Evolutionary conservation across 2,113 vertebrate genomes (phyloP), one percentile per base, ranked within the genome.

Genomic region (Dicerorhinus sumatrensis): DNA sequence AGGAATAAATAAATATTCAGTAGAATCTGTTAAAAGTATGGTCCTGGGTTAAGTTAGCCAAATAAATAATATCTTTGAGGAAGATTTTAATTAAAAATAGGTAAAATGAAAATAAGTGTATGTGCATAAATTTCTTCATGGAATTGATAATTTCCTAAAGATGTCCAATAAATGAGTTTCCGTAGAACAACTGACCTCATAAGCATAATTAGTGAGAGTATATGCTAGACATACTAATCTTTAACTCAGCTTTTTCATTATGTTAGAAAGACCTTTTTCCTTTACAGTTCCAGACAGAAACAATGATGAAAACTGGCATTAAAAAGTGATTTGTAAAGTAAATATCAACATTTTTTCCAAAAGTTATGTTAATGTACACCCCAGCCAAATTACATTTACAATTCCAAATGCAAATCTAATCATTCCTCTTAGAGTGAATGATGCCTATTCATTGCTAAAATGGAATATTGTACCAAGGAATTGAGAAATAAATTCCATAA

Each of bases 331-430:
- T 69, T 76, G 2, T 39, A 80, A 84, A 89, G 42, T 70, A 85
- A 92, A 96, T 75, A 89, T 20, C 62, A 94, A 86, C 56, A 96
- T 88, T 81, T 92, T 94, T 48, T 13, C 84, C 17, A 69, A 88
- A 8, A 60, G 58, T 80, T 81, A 85, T 92, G 25, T 70, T 95
- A 91, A 72, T 82, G 42, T 14, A 83, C 14, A 77, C 11, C 42
- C 9, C 29, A 72, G 33, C 9, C 67, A 83, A 93, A 90, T 39
- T 91, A 46, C 29, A 96, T 89, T 82, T 90, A 62, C n/a, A 67
- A 69, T 73, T 86, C 39, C 25, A 21, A 96, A 73, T n/a, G 56
- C 10, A 83, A 88, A 88, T 21, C 6, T 83, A 93, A 75, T 69
- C 82, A 91, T 79, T 39, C 23, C n/a, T 77, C 36, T 87, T 80